Evolutionary conservation across 2,888 invertebrate genomes (phyloP).

Genomic region (Acrobeloides nanus): DNA sequence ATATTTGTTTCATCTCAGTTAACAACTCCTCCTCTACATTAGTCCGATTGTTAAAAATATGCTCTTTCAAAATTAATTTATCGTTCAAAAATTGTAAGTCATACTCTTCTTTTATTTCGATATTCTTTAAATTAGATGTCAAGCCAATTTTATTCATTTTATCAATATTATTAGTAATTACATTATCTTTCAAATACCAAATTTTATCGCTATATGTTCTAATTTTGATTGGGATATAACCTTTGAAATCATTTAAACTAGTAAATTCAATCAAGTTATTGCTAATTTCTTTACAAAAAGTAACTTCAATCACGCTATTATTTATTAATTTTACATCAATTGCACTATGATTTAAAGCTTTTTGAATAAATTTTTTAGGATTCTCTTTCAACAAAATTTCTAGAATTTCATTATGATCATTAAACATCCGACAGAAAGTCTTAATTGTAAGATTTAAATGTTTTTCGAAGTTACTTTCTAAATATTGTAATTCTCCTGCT

Average conservation of each 20-base stretch:
- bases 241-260: slow-evolving; percentile 27
- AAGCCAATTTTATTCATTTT: slow-evolving; percentile 16
- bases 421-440: slow-evolving; percentile 1
- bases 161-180: slow-evolving; percentile 11
- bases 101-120: too few relatives aligned
- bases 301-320: slow-evolving; percentile 17
- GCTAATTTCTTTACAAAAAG: slow-evolving; percentile 21
- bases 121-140: slow-evolving; percentile 16
- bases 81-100: slow-evolving; percentile 24
- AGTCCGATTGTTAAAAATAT: slow-evolving; percentile 16
- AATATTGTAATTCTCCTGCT: not conserved
- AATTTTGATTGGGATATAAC: slow-evolving; percentile 27
- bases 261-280: slow-evolving; percentile 19
- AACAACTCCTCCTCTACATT: slow-evolving; percentile 24
- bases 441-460: slow-evolving; percentile 1
- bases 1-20: slow-evolving; percentile 24
- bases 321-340: slow-evolving; percentile 9
- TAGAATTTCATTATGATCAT: slow-evolving; percentile 1
- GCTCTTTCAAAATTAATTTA: slow-evolving; percentile 23
- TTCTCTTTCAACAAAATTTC: slow-evolving; percentile 1
- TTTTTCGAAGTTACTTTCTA: not conserved
- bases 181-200: slow-evolving; percentile 18
- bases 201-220: slow-evolving; percentile 18
- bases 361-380: slow-evolving; percentile 2
- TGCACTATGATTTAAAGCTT: not conserved